Percentiles rank a stretch among this genome's conserved stretches.
Evolutionary conservation across 2,797 vertebrate species (phyloP).

Genomic region (Spea hammondii): DNA sequence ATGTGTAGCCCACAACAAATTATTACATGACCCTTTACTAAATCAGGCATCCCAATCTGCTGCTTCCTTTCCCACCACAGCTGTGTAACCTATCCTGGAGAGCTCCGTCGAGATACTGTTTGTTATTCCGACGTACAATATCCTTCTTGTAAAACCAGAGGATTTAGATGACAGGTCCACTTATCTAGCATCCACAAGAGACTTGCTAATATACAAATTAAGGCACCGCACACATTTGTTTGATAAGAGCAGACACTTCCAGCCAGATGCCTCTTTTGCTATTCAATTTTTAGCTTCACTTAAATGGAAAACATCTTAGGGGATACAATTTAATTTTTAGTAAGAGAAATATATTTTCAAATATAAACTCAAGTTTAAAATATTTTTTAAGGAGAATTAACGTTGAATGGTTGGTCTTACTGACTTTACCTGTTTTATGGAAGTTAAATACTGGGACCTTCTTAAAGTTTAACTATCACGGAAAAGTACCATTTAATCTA

Average conservation of each 20-base stretch:
- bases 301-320: constrained; percentile 37
- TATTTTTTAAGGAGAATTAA: too few relatives aligned
- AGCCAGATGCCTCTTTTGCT: constrained; percentile 59
- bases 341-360: not conserved
- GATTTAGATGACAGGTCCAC: constrained; percentile 70
- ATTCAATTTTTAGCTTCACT: constrained; percentile 11
- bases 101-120: constrained; percentile 60
- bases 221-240: constrained; percentile 62
- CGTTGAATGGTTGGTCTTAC: too few relatives aligned
- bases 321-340: not conserved
- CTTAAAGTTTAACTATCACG: too few relatives aligned
- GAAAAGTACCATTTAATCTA: too few relatives aligned
- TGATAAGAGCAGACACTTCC: constrained; percentile 58
- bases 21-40: too few relatives aligned
- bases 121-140: constrained; percentile 68
- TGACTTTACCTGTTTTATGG: too few relatives aligned
- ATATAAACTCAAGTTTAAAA: too few relatives aligned
- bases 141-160: constrained; percentile 65
- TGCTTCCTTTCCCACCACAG: not conserved
- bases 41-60: too few relatives aligned
- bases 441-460: too few relatives aligned
- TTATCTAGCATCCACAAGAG: constrained; percentile 64
- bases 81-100: constrained; percentile 47
- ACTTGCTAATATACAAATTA: constrained; percentile 69
- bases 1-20: too few relatives aligned